Conservation (phyloP, 2,888 invertebrate genomes). For the Schizotus pectinicornis region DNA sequence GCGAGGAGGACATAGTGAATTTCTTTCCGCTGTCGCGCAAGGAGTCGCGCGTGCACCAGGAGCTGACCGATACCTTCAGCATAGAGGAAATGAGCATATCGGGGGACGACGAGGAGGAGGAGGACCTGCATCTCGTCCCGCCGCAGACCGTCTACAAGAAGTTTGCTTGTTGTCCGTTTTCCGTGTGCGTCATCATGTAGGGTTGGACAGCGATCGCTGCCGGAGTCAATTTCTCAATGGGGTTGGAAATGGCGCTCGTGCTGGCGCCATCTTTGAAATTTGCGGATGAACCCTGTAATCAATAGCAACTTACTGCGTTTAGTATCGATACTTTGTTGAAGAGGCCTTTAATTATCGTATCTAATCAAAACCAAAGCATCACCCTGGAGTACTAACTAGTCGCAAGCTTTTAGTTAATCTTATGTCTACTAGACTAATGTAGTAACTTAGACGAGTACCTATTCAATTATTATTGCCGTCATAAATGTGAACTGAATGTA, state of each 20-base stretch:
- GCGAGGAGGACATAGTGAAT: slow-evolving; percentile 62
- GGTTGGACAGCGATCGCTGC: not conserved
- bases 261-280: not conserved
- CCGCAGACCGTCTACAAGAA: slow-evolving; percentile 56
- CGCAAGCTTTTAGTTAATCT: not conserved
- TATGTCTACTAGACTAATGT: not conserved
- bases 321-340: not conserved
- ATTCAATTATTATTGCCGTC: not conserved
- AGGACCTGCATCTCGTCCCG: slow-evolving; percentile 59
- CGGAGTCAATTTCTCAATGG: not conserved
- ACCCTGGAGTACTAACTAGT: not conserved
- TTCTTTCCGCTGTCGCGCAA: slow-evolving; percentile 61
- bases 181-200: slow-evolving; percentile 49
- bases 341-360: slow-evolving; percentile 10
- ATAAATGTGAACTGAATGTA: not conserved
- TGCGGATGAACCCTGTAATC: not conserved
- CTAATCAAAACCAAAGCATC: slow-evolving; percentile 1
- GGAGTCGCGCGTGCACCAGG: slow-evolving; percentile 58
- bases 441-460: no score
- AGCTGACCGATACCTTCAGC: slow-evolving; percentile 67
- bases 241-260: not conserved
- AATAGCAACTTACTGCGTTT: not conserved
- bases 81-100: slow-evolving; percentile 69
- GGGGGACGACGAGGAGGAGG: slow-evolving; percentile 59
- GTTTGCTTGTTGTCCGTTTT: slow-evolving; percentile 56